Evolutionary conservation across 2,888 invertebrate species (phyloP), one percentile per base, ranked within the genome.

Genomic region (Drosophila pseudotalamancana): DNA sequence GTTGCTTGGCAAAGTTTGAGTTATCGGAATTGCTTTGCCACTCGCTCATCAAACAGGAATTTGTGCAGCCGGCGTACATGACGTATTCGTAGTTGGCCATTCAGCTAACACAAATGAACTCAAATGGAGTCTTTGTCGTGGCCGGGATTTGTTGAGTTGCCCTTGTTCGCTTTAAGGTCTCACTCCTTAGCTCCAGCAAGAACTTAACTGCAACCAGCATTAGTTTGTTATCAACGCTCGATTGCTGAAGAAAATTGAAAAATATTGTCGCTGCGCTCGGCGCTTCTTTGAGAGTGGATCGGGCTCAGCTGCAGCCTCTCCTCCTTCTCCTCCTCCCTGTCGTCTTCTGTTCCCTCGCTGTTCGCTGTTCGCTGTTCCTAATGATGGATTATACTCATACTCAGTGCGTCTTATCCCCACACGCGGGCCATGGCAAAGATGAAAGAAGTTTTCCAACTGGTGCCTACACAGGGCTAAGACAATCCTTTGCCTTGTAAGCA

Each of bases 181-280:
- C 2, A 9, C 18, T 18, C n/a, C 3, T 9, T 2, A 64, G 64
- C 49, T 35, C 6, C 35, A 35, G 54, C 51, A 46, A 25, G 34
- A 64, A 48, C 55, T 55, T 61, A 55, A 55, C 48, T 77, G 71
- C 64, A 81, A 63, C 72, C 72, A 64, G 75, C 82, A 80, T 85
- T 80, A 85, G 71, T 80, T 84, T 87, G 76, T 71, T 82, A 80
- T 86, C 80, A 86, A 83, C 83, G 86, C 83, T 86, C 77, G 86
- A 86, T 83, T 86, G 64, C 80, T 86, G 54, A 25, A 42, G 72
- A 73, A 87, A 87, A 88, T 88, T 85, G 85, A 87, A 87, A 87
- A 87, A 85, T 75, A 87, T 85, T 88, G 87, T 85, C 71, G 65
- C 68, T 56, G 60, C 42, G 35, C 57, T 61, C 32, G 21, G 16